Percentiles rank a stretch among this genome's conserved stretches.
Evolutionary conservation across 1,140 invertebrate species (phyloP).

Genomic region (Mactra quadrangularis): DNA sequence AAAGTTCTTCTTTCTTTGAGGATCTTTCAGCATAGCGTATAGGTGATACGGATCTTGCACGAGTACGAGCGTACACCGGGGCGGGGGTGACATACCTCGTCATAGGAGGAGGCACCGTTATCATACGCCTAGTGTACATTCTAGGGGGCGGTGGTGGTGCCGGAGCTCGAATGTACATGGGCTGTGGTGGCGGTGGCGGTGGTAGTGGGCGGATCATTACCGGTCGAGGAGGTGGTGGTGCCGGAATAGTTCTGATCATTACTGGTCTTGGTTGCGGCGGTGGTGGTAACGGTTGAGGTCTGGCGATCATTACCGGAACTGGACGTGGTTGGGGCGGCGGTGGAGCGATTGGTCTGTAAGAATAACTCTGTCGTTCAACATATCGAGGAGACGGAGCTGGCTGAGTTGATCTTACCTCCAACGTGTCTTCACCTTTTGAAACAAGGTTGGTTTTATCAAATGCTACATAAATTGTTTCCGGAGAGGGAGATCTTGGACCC

Average conservation of each 20-base stretch:
- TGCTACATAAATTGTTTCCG: conserved; percentile 32
- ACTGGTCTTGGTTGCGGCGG: not conserved
- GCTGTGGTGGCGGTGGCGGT: conserved; percentile 22
- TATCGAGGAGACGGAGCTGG: not conserved
- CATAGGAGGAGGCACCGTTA: conserved; percentile 13
- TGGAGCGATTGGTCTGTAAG: not conserved
- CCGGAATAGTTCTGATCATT: not conserved
- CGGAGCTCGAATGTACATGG: conserved; percentile 3
- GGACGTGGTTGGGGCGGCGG: not conserved
- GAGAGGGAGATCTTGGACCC: not conserved
- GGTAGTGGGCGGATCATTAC: not conserved
- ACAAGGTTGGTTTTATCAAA: conserved; percentile 43
- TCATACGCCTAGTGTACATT: conserved; percentile 21
- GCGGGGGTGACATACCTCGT: not conserved
- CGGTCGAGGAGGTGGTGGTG: not conserved
- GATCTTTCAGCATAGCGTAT: conserved; percentile 7
- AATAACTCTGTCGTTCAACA: not conserved
- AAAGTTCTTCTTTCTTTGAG: not conserved
- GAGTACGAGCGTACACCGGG: not conserved
- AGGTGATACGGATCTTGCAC: conserved; percentile 22
- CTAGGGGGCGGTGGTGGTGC: conserved; percentile 26
- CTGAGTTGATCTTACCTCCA: conserved; percentile 1
- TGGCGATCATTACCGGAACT: too few species aligned
- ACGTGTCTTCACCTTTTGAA: conserved; percentile 18
- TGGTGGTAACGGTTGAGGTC: too few species aligned